Evolutionary conservation across 1,140 invertebrate genomes (phyloP), one percentile per base, ranked within the genome.

Genomic region (Leucophenga varia): DNA sequence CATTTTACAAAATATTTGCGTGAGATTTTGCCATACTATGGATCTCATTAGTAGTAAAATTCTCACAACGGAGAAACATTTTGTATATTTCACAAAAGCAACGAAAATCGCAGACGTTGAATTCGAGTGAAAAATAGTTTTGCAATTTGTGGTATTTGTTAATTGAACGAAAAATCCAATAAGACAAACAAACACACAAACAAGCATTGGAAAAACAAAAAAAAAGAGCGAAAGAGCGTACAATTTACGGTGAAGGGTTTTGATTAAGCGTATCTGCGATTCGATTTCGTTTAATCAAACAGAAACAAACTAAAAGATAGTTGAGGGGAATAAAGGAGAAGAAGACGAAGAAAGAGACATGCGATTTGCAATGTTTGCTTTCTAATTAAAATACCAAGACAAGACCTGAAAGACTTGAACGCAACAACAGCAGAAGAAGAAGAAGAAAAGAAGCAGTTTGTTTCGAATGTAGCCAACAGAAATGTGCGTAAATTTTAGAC

Each of bases 341-440:
- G 49, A 53, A 58, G 59, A 52, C 55, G 55, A 49, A 46, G 45
- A 46, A 51, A 49, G 39, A 61, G 61, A 61, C 58, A 63, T 63
- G 63, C 63, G 67, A 59, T 67, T 67, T 50, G 49, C 59, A 59
- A 47, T 67, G 63, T 67, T 67, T 47, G 64, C 53, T 67, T 67
- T 67, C 63, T 67, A 67, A 67, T 67, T 67, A 67, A 67, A 67
- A 67, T 67, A 67, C 63, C 63, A 68, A 67, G 65, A 54, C 51
- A n/a, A n/a, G n/a, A n/a, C n/a, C n/a, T n/a, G n/a, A 30, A 16
- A 36, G 13, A 43, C 25, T 32, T 18, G 9, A 36, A 16, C 35
- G 16, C 20, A 32, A 8, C 28, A 34, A 19, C 16, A 25, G 22
- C 41, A 42, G 30, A 47, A 39, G 41, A 5, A n/a, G n/a, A n/a